These are phyloP conservation scores for Laupala kohalensis DNA, from an alignment of 1,140 invertebrate species.

Conservation along the genomic window DNA sequence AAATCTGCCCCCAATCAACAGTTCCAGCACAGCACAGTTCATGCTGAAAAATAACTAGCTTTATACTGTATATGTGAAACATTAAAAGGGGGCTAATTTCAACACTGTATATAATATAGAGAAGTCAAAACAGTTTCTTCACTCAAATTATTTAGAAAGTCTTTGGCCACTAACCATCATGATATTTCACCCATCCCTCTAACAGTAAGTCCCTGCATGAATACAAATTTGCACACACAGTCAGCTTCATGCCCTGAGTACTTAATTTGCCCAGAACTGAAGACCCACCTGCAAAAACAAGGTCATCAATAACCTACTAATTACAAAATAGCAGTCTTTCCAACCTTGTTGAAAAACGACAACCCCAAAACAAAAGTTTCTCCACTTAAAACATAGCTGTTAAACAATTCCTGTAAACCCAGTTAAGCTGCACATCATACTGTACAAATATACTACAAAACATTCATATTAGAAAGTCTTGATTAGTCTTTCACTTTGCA, in stretches of 20 bases:
- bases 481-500: neutral
- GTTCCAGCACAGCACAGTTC: neutral
- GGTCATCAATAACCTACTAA: neutral
- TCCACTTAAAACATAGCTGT: neutral
- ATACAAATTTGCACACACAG: neutral
- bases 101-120: neutral
- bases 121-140: neutral
- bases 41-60: constrained; percentile 6
- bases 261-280: neutral
- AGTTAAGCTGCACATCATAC: neutral
- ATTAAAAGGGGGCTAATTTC: neutral
- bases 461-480: neutral
- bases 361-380: neutral
- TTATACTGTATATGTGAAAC: constrained; percentile 8
- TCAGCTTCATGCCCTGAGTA: neutral
- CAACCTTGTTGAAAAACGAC: neutral
- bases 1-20: neutral
- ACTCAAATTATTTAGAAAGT: neutral
- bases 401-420: neutral
- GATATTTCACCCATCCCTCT: neutral
- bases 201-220: neutral
- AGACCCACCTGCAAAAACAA: neutral
- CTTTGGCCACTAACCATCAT: neutral
- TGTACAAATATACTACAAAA: neutral
- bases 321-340: neutral